Percentiles rank a stretch among this genome's conserved stretches.
These are phyloP conservation scores for Chrysocyon brachyurus DNA, from an alignment of 2,797 vertebrate species.

Conservation along the genomic window DNA sequence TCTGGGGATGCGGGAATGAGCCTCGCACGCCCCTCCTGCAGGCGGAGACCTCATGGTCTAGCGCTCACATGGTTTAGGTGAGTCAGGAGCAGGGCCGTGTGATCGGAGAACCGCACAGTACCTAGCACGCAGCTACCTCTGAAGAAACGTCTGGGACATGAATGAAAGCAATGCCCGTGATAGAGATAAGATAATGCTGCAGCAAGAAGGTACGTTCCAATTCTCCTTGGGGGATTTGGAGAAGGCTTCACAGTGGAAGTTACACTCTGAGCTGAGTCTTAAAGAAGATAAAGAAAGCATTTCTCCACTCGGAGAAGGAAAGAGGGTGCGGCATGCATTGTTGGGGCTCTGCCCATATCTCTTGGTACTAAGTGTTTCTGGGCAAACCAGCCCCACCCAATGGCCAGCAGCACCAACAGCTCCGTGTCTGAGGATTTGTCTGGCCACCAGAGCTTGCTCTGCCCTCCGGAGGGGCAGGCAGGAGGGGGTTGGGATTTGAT, in stretches of 20 bases:
- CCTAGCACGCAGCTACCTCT: neutral
- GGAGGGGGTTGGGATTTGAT: neutral
- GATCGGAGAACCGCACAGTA: neutral
- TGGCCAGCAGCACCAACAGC: neutral
- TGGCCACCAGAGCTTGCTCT: neutral
- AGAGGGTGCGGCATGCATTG: neutral
- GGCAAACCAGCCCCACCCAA: too few relatives aligned
- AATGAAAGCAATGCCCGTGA: neutral
- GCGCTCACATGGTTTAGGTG: neutral
- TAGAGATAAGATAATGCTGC: neutral
- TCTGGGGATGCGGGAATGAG: accelerated
- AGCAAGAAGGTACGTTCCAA: neutral
- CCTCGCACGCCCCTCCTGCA: accelerated
- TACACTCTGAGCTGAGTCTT: neutral
- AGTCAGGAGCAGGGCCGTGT: accelerated
- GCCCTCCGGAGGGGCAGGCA: neutral
- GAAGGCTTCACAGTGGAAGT: neutral
- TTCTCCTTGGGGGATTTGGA: neutral
- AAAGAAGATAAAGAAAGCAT: neutral
- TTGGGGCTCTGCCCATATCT: accelerated
- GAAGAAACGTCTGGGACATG: neutral
- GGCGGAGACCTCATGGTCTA: accelerated
- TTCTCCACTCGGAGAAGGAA: neutral
- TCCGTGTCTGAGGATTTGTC: neutral
- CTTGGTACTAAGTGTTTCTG: neutral